phyloP scores from a whole-genome alignment of 2,888 invertebrate species.

The Oeneis ivallda region DNA sequence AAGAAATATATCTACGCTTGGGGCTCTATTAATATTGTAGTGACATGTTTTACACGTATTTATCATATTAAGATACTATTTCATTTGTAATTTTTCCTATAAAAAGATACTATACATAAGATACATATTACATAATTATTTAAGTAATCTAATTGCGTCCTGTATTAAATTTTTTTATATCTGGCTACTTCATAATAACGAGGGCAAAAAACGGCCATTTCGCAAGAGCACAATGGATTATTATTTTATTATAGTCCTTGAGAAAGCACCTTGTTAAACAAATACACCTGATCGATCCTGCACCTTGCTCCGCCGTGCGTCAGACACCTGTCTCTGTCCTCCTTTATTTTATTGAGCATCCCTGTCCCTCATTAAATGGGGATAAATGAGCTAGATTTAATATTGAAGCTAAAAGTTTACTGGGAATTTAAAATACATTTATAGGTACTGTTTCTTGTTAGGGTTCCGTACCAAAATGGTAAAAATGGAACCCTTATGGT shows the following conservation, averaged over 20 bases:
- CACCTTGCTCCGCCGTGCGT: conserved; percentile 71
- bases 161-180: neutral
- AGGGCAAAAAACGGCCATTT: conserved; percentile 26
- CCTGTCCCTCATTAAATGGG: conserved; percentile 42
- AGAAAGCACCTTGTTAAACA: conserved; percentile 75
- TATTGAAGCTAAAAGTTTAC: conserved; percentile 17
- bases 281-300: conserved; percentile 79
- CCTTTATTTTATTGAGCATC: conserved; percentile 47
- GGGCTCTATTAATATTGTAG: too few species aligned
- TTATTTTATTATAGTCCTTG: conserved; percentile 61
- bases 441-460: too few species aligned
- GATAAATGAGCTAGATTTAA: conserved; percentile 29
- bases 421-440: neutral
- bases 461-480: too few species aligned
- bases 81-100: neutral
- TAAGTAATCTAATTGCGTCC: neutral
- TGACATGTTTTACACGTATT: too few species aligned
- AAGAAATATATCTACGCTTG: too few species aligned
- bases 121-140: neutral
- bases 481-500: too few species aligned
- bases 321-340: conserved; percentile 55
- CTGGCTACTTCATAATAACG: conserved; percentile 10
- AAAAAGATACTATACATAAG: neutral
- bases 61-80: too few species aligned
- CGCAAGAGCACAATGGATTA: conserved; percentile 45